Conservation (phyloP, 2,888 invertebrate species). For the Phyllotreta cruciferae region DNA sequence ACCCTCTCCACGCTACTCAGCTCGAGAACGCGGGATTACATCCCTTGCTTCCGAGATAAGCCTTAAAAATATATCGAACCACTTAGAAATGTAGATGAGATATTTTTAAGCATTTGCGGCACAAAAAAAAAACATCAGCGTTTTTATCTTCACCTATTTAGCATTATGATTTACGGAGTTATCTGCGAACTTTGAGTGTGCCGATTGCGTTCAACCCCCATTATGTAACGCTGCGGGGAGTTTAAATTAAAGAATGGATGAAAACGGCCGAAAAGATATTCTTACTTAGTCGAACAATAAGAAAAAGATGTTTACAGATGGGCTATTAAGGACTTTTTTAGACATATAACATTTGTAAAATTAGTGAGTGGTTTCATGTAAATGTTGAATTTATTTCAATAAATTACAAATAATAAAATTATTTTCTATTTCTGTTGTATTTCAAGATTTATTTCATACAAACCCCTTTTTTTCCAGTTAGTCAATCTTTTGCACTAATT, state of each 20-base stretch:
- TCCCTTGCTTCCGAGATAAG: constrained; percentile 42
- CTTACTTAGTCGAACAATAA: background rate
- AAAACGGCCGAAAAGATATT: constrained; percentile 18
- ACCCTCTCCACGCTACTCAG: constrained; percentile 36
- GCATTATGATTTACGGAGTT: constrained; percentile 37
- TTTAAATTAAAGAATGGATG: constrained; percentile 17
- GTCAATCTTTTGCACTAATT: no score
- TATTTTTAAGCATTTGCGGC: constrained; percentile 40
- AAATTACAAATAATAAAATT: no score
- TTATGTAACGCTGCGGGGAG: constrained; percentile 27
- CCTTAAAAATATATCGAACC: constrained; percentile 40
- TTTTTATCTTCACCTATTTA: constrained; percentile 40
- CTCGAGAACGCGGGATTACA: constrained; percentile 40
- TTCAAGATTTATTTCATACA: no score
- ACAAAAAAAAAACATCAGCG: constrained; percentile 36
- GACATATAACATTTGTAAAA: no score
- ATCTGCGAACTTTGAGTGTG: constrained; percentile 28
- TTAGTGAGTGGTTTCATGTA: no score
- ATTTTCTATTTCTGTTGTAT: no score
- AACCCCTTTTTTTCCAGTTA: no score
- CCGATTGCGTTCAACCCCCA: constrained; percentile 30
- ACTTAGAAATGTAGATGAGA: constrained; percentile 43
- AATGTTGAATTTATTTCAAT: no score
- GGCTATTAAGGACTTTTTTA: no score
- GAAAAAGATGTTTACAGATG: no score